A percentile compares a stretch with the other conserved stretches of the same genome.
Conservation (phyloP, 2,113 vertebrate genomes). For the Malurus cyaneus region DNA sequence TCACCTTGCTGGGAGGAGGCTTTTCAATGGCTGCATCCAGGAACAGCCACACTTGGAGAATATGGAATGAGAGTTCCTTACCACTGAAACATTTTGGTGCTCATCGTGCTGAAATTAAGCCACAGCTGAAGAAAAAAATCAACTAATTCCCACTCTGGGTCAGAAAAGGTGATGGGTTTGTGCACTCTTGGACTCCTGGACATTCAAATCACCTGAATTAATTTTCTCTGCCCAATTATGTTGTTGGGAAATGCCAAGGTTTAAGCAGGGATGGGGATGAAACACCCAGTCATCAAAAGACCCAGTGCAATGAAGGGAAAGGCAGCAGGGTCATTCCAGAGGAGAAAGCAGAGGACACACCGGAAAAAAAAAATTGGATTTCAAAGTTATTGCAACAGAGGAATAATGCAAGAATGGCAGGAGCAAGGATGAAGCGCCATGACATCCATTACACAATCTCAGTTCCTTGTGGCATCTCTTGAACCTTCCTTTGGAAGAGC, state of each 20-base stretch:
- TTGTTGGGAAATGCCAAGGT: background rate
- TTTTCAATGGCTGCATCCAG: background rate
- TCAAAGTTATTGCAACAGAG: background rate
- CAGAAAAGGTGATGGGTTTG: background rate
- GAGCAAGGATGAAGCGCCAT: background rate
- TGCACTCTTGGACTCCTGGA: background rate
- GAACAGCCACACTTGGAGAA: background rate
- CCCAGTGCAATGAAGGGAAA: background rate
- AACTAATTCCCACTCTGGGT: background rate
- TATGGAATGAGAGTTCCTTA: background rate
- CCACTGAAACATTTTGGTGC: fast-evolving
- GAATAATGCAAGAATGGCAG: background rate
- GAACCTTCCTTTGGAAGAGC: background rate
- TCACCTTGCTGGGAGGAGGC: background rate
- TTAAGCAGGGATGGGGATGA: background rate
- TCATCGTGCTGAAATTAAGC: background rate
- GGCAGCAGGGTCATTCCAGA: background rate
- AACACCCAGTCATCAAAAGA: background rate
- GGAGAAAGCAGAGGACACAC: background rate
- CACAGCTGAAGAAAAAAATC: background rate
- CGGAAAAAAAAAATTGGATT: fast-evolving
- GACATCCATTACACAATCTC: background rate
- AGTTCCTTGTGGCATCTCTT: fast-evolving
- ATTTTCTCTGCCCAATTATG: background rate
- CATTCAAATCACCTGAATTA: background rate